Conservation (phyloP, 2,113 vertebrate genomes). For the Solea senegalensis region DNA sequence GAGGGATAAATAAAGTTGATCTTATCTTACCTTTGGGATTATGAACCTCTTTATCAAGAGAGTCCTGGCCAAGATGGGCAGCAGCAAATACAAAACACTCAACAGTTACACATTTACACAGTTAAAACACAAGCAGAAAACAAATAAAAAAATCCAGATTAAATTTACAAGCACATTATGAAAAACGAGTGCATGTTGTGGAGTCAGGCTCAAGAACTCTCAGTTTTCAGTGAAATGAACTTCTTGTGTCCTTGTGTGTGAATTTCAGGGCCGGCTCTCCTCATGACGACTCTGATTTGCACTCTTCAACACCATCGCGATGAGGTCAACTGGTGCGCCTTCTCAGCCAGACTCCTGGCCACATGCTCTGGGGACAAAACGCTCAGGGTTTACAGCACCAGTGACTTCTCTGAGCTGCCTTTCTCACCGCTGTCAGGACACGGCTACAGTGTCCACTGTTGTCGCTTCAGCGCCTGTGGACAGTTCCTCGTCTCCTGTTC, state of each 20-base stretch:
- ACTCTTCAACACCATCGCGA: constrained; percentile 88
- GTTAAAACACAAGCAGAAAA: too few relatives aligned
- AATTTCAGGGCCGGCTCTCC: constrained; percentile 28
- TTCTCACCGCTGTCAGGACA: constrained; percentile 90
- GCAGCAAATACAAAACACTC: too few relatives aligned
- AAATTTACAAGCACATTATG: too few relatives aligned
- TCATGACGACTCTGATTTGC: constrained; percentile 88
- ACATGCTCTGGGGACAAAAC: constrained; percentile 96
- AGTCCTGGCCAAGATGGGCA: too few relatives aligned
- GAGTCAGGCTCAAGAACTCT: too few relatives aligned
- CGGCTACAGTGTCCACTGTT: constrained; percentile 92
- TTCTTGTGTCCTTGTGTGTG: neutral
- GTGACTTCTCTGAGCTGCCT: constrained; percentile 84
- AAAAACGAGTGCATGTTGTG: too few relatives aligned
- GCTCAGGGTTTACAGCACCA: constrained; percentile 84
- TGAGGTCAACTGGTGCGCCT: constrained; percentile 91
- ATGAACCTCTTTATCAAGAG: too few relatives aligned
- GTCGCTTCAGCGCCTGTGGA: constrained; percentile 91
- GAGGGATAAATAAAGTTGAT: too few relatives aligned
- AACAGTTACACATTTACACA: too few relatives aligned
- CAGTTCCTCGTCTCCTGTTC: constrained; percentile 90
- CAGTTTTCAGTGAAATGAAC: too few relatives aligned
- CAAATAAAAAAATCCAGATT: too few relatives aligned
- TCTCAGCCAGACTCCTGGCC: constrained; percentile 86
- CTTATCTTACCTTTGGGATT: too few relatives aligned